These are phyloP conservation scores for Girardinichthys multiradiatus DNA, from an alignment of 2,113 vertebrate genomes.

Conservation along the genomic window DNA sequence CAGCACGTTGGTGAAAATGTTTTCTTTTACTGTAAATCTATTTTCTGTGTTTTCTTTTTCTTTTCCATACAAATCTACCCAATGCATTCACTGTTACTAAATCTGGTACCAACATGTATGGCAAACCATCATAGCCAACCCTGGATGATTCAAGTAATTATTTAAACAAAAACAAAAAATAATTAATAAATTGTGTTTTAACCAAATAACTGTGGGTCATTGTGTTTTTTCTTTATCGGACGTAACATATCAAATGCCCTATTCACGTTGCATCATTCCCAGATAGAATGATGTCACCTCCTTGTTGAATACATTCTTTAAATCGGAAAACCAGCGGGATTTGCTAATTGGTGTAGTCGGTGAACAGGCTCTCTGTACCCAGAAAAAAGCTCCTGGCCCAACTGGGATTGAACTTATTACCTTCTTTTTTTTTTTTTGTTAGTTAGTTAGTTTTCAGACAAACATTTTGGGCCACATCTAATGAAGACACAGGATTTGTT, in stretches of 20 bases:
- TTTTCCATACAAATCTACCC: slow-evolving; percentile 87
- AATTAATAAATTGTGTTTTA: slow-evolving; percentile 96
- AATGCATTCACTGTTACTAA: slow-evolving; percentile 83
- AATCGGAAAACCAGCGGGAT: neutral
- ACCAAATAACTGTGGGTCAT: slow-evolving; percentile 51
- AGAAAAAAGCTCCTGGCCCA: too few relatives aligned
- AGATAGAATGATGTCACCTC: neutral
- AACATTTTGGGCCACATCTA: too few relatives aligned
- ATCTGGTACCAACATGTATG: slow-evolving; percentile 95
- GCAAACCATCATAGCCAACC: slow-evolving; percentile 89
- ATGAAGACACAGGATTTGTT: too few relatives aligned
- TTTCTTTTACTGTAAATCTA: slow-evolving; percentile 47
- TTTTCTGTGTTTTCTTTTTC: slow-evolving; percentile 70
- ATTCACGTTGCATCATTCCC: neutral
- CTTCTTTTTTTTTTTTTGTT: too few relatives aligned
- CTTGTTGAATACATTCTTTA: neutral
- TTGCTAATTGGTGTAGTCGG: neutral
- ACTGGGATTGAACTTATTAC: too few relatives aligned
- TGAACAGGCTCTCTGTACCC: neutral
- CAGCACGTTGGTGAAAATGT: slow-evolving; percentile 8
- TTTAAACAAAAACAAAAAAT: slow-evolving; percentile 97
- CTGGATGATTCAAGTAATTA: slow-evolving; percentile 98
- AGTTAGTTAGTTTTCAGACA: too few relatives aligned
- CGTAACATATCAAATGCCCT: neutral
- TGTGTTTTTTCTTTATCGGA: neutral